Evolutionary conservation across 2,797 vertebrate species (phyloP), one percentile per base, ranked within the genome.

Genomic region (Mus caroli): DNA sequence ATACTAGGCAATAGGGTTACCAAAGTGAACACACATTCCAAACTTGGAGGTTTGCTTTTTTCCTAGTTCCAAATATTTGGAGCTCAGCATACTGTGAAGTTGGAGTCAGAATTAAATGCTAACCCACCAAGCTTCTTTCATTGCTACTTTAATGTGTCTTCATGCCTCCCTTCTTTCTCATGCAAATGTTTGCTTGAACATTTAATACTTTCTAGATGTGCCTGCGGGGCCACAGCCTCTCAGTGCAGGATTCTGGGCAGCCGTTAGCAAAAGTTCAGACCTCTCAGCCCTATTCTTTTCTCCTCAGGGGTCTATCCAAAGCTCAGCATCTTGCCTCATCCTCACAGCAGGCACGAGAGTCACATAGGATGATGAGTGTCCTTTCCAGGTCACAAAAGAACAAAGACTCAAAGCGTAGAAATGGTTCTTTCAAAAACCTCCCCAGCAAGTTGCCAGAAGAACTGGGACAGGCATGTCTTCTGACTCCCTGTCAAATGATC

Each of bases 61-160:
- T 86, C 71, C 71, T 88, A 64, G 34, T 13, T 75, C 60, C 62
- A 67, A 26, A 43, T 94, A 75, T 92, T 89, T 95, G 67, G 85
- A 90, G 88, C 54, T 82, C 43, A 17, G 64, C 40, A 60, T 56
- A 46, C 54, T 13, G 37, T 75, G 67, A 58, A 56, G 85, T 19
- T 14, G 1, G 73, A 91, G 43, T 80, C 77, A 86, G 75, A 60
- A 85, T 58, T 40, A 37, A 76, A 85, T 54, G 20, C 46, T 87
- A 90, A 52, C 60, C 46, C 22, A 80, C 40, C 71, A 22, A 86
- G 31, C 31, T 69, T 86, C 73, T 75, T 87, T 88, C 54, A n/a
- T 71, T 71, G 58, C 67, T 79, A 17, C 56, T 20, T 60, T 75
- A 37, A 1, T 2, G 19, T 84, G 43, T 83, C 90, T 71, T 13